Conservation (phyloP, 2,797 vertebrate genomes). For the Loris lydekkerianus region DNA sequence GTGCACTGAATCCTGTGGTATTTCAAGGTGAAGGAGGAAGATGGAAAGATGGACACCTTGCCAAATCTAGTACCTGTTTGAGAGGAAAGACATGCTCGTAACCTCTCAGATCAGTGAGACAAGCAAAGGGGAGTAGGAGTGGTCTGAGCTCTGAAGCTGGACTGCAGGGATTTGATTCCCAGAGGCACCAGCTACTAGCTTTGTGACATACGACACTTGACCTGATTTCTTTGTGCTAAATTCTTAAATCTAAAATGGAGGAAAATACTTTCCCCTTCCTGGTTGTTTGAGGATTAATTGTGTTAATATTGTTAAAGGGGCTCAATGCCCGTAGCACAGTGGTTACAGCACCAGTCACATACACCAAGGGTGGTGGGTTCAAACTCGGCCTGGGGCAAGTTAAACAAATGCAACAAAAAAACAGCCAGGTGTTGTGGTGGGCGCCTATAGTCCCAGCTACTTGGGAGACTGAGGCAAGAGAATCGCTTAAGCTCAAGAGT, state of each 20-base stretch:
- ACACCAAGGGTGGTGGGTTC: too few species aligned
- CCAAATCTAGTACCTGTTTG: background rate
- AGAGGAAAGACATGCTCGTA: background rate
- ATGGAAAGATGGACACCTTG: background rate
- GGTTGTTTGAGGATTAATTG: background rate
- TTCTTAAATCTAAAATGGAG: background rate
- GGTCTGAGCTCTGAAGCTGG: background rate
- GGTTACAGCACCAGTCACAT: too few species aligned
- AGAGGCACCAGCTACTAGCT: background rate
- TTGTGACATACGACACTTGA: background rate
- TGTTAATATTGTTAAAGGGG: background rate
- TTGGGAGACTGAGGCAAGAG: too few species aligned
- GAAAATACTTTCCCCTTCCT: background rate
- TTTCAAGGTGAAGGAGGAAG: background rate
- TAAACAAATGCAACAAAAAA: too few species aligned
- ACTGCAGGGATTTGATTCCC: background rate
- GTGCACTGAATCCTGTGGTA: background rate
- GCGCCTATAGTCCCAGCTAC: too few species aligned
- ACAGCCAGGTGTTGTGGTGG: too few species aligned
- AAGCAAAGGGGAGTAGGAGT: background rate
- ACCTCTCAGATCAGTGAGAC: background rate
- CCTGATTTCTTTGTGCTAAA: background rate
- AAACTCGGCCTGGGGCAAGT: too few species aligned
- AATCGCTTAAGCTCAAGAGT: too few species aligned
- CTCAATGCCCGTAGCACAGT: too few species aligned